phyloP scores from a whole-genome alignment of 2,888 invertebrate genomes.

The Hyppa rectilinea region DNA sequence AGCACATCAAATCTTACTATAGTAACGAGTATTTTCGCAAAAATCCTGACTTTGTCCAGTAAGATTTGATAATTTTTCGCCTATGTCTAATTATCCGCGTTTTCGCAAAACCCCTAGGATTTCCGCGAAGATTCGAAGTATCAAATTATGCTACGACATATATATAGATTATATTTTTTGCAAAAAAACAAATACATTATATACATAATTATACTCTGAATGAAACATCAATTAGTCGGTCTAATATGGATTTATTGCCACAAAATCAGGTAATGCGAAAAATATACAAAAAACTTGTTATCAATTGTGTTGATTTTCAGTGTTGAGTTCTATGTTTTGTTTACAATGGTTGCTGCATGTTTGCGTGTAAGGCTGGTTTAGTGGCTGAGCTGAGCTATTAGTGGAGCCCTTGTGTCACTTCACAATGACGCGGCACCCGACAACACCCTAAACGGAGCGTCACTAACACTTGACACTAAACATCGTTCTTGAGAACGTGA shows the following conservation, averaged over 20 bases:
- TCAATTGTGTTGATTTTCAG: constrained; percentile 13
- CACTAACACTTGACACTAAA: background rate
- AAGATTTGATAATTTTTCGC: too few species aligned
- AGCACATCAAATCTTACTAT: too few species aligned
- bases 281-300: constrained; percentile 49
- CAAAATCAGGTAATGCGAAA: constrained; percentile 46
- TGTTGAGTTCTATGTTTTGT: constrained; percentile 9
- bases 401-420: background rate
- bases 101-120: too few species aligned
- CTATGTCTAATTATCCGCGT: too few species aligned
- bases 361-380: background rate
- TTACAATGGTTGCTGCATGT: background rate
- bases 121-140: too few species aligned
- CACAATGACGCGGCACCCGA: background rate
- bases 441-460: background rate
- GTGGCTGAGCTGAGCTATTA: background rate
- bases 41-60: too few species aligned
- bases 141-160: too few species aligned
- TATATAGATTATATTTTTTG: too few species aligned
- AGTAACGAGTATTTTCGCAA: too few species aligned
- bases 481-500: background rate
- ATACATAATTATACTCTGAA: constrained; percentile 6
- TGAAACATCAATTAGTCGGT: constrained; percentile 29
- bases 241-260: constrained; percentile 52
- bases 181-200: too few species aligned